Conservation (phyloP, 2,888 invertebrate genomes). For the Platypus cylindrus region DNA sequence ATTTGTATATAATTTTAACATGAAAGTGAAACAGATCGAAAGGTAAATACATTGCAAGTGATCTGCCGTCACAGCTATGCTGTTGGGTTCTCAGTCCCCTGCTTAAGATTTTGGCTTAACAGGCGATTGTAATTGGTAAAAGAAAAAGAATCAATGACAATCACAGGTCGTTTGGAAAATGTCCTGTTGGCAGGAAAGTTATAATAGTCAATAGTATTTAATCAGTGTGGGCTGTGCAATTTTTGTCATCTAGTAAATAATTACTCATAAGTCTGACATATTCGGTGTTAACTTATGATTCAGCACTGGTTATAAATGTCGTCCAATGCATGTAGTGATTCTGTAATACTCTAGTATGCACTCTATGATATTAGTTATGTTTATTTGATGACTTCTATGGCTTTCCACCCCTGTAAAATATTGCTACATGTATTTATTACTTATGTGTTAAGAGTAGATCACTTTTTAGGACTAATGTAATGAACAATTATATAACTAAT, state of each 20-base stretch:
- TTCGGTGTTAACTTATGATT: no score
- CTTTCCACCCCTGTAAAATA: conserved; percentile 25
- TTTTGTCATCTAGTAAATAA: conserved; percentile 3
- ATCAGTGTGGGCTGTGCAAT: conserved; percentile 10
- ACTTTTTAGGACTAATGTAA: conserved; percentile 9
- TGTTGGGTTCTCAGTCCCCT: conserved; percentile 49
- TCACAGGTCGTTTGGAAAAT: conserved; percentile 14
- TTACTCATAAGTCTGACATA: no score
- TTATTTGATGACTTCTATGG: no score
- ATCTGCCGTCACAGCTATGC: conserved; percentile 31
- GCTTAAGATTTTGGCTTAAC: conserved; percentile 35
- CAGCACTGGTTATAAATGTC: no score
- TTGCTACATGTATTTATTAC: conserved; percentile 25
- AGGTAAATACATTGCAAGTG: conserved; percentile 27
- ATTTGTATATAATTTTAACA: no score
- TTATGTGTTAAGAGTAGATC: conserved; percentile 13
- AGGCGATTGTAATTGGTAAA: conserved; percentile 31
- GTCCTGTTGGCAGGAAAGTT: conserved; percentile 17
- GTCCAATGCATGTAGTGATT: no score
- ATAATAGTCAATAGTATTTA: conserved; percentile 6
- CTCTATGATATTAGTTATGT: no score
- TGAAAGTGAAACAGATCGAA: conserved; percentile 11
- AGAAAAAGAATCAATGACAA: conserved; percentile 7
- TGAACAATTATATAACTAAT: conserved; percentile 11
- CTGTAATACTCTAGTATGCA: no score